These are phyloP conservation scores for Saguinus midas DNA, from an alignment of 2,113 vertebrate species.

Conservation along the genomic window DNA sequence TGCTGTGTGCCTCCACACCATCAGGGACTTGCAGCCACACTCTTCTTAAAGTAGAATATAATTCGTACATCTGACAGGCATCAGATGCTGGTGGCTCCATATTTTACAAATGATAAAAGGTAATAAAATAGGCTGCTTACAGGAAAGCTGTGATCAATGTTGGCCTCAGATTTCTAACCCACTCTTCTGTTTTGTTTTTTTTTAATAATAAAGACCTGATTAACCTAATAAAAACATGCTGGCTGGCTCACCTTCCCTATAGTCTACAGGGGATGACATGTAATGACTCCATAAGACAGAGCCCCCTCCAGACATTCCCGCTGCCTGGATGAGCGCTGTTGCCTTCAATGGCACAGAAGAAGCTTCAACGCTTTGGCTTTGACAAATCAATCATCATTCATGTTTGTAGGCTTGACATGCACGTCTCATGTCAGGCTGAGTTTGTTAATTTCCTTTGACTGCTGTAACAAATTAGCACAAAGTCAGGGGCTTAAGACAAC, in stretches of 20 bases:
- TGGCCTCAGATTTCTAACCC: not conserved
- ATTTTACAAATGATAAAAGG: not conserved
- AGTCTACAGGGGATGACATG: not conserved
- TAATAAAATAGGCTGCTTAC: not conserved
- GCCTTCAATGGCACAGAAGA: not conserved
- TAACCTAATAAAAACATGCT: not conserved
- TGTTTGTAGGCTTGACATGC: not conserved
- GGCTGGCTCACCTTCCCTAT: not conserved
- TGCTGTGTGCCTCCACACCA: rapidly evolving
- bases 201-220: not conserved
- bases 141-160: rapidly evolving
- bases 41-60: not conserved
- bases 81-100: rapidly evolving
- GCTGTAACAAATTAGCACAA: not conserved
- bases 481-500: not conserved
- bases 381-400: not conserved
- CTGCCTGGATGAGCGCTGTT: rapidly evolving
- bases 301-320: not conserved
- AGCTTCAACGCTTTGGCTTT: not conserved
- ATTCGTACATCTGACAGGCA: not conserved
- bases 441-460: not conserved
- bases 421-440: not conserved
- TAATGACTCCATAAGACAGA: rapidly evolving
- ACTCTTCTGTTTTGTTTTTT: not conserved
- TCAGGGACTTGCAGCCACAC: not conserved